These are phyloP conservation scores for Stichodactyla mertensii DNA, from an alignment of 64 coral and sea anemone genomes.

Conservation along the genomic window DNA sequence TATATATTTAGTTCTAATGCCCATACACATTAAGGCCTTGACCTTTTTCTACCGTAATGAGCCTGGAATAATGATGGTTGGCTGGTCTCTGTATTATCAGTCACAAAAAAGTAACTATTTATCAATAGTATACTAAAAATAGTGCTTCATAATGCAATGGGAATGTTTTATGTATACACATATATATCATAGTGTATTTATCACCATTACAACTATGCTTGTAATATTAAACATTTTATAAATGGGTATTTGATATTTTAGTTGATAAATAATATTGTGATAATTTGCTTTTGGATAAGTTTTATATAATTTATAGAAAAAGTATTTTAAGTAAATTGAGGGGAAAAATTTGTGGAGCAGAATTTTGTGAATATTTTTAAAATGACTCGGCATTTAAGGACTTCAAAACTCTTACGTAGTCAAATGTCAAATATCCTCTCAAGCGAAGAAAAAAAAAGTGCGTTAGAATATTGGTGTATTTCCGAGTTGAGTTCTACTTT, in stretches of 20 bases:
- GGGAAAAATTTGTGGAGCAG: background rate
- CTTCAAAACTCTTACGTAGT: background rate
- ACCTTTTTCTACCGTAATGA: background rate
- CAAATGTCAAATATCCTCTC: background rate
- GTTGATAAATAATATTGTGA: background rate
- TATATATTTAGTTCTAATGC: background rate
- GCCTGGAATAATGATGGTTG: background rate
- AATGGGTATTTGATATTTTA: background rate
- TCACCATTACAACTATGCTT: background rate
- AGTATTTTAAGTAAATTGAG: too few species aligned
- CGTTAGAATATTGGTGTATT: background rate
- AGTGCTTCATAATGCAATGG: background rate
- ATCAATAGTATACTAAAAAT: background rate
- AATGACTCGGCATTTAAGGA: background rate
- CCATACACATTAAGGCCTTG: background rate
- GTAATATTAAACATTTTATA: background rate
- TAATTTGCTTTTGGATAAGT: too few species aligned
- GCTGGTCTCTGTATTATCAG: background rate
- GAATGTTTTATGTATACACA: background rate
- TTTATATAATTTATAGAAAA: too few species aligned
- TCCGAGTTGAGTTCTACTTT: background rate
- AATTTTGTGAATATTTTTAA: background rate
- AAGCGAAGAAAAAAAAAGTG: background rate
- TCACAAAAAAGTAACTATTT: background rate
- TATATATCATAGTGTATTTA: background rate